Evolutionary conservation across 2,797 vertebrate genomes (phyloP).

Genomic region (Chanos chanos): DNA sequence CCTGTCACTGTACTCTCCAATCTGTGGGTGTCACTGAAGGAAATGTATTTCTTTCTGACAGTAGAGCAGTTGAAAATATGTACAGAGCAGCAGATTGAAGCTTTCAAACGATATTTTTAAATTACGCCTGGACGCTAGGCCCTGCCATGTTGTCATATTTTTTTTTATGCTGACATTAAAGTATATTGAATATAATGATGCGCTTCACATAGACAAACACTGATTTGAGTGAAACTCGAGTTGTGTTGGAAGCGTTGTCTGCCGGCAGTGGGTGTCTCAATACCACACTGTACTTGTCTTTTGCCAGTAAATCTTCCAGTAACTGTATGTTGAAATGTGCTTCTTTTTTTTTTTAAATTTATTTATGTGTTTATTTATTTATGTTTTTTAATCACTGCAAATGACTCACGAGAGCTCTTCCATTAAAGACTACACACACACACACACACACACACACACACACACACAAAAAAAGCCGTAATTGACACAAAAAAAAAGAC

Average conservation of each 20-base stretch:
- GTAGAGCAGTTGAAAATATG: slow-evolving; percentile 43
- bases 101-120: slow-evolving; percentile 55
- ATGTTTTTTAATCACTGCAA: too few relatives aligned
- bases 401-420: too few relatives aligned
- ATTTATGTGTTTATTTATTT: too few relatives aligned
- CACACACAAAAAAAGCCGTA: too few relatives aligned
- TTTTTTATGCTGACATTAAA: slow-evolving; percentile 64
- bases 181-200: slow-evolving; percentile 68
- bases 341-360: slow-evolving; percentile 7
- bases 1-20: slow-evolving; percentile 34
- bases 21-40: slow-evolving; percentile 56
- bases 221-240: slow-evolving; percentile 66
- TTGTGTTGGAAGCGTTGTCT: slow-evolving; percentile 56
- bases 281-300: slow-evolving; percentile 64
- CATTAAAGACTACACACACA: not conserved
- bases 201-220: slow-evolving; percentile 66
- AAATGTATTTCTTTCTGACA: slow-evolving; percentile 33
- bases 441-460: too few relatives aligned
- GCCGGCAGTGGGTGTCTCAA: slow-evolving; percentile 62
- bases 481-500: too few relatives aligned
- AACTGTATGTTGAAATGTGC: slow-evolving; percentile 62
- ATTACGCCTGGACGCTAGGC: slow-evolving; percentile 37
- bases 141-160: slow-evolving; percentile 60
- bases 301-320: slow-evolving; percentile 62
- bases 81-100: slow-evolving; percentile 43